Evolutionary conservation across 23 tunicate genomes (phyloP).

Genomic region (Trididemnum clinides): DNA sequence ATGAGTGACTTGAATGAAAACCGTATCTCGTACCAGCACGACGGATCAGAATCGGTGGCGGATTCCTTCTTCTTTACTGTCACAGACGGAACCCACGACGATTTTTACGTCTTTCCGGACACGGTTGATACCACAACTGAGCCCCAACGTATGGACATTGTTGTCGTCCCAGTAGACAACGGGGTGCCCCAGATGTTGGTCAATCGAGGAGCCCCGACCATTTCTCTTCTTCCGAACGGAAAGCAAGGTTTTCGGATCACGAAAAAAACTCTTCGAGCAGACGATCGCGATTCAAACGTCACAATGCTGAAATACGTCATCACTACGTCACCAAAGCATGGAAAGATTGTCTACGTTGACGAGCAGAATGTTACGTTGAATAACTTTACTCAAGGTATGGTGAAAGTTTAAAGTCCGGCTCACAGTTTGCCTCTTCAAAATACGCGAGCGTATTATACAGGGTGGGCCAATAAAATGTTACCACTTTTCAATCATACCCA

Average conservation of each 20-base stretch:
- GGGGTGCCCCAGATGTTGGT: constrained; percentile 82
- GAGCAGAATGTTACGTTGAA: constrained; percentile 7
- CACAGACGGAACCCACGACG: constrained; percentile 95
- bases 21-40: constrained; percentile 81
- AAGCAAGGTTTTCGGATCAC: constrained; percentile 81
- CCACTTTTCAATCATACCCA: too few relatives aligned
- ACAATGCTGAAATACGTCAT: constrained; percentile 61
- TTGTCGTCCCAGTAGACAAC: constrained; percentile 92
- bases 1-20: constrained; percentile 89
- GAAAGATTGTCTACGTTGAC: constrained; percentile 58
- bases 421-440: too few relatives aligned
- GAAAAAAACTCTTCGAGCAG: constrained; percentile 81
- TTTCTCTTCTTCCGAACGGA: constrained; percentile 61
- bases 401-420: too few relatives aligned
- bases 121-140: constrained; percentile 52
- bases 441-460: too few relatives aligned
- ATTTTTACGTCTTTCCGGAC: constrained; percentile 88
- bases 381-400: constrained; percentile 92
- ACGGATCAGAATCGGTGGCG: constrained; percentile 83
- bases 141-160: constrained; percentile 88
- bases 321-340: constrained; percentile 69
- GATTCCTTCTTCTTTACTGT: constrained; percentile 93
- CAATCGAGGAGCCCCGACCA: constrained; percentile 77
- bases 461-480: too few relatives aligned
- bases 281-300: constrained; percentile 88